Conservation (phyloP, 64 coral and sea anemone genomes). For the Dendrophyllia cribrosa region DNA sequence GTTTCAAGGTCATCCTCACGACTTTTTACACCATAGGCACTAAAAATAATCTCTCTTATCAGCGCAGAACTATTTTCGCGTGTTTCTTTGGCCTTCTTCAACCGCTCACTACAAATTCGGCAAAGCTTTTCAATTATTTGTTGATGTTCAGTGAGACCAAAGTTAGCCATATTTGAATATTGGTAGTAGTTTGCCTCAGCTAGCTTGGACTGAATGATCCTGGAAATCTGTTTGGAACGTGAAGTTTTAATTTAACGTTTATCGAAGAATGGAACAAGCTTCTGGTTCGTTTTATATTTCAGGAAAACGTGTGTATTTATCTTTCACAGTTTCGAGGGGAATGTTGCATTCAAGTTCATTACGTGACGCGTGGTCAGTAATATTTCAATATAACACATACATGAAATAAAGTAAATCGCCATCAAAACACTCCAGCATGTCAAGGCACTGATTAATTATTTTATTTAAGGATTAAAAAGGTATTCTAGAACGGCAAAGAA, state of each 20-base stretch:
- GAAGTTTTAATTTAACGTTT: too few relatives aligned
- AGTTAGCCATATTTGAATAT: conserved; percentile 2
- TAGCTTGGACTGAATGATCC: too few relatives aligned
- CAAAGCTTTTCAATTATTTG: conserved; percentile 46
- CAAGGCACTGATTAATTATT: too few relatives aligned
- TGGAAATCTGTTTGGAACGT: too few relatives aligned
- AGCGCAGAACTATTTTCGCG: conserved; percentile 38
- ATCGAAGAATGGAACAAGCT: too few relatives aligned
- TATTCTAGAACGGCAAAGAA: not conserved
- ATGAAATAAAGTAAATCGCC: too few relatives aligned
- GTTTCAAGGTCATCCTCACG: conserved; percentile 41
- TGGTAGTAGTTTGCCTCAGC: too few relatives aligned
- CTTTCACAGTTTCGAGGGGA: not conserved
- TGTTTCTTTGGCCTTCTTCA: conserved; percentile 30
- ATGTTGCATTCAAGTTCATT: conserved; percentile 28
- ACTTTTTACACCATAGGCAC: conserved; percentile 52
- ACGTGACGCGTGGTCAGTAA: not conserved
- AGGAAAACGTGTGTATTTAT: not conserved
- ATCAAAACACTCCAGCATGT: too few relatives aligned
- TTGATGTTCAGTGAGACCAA: conserved; percentile 59
- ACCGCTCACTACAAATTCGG: conserved; percentile 64
- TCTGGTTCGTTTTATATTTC: too few relatives aligned
- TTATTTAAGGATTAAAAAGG: too few relatives aligned
- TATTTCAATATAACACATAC: too few relatives aligned
- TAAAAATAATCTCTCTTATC: conserved; percentile 53